Evolutionary conservation across 2,888 invertebrate genomes (phyloP).

Genomic region (Taphrorychus bicolor): DNA sequence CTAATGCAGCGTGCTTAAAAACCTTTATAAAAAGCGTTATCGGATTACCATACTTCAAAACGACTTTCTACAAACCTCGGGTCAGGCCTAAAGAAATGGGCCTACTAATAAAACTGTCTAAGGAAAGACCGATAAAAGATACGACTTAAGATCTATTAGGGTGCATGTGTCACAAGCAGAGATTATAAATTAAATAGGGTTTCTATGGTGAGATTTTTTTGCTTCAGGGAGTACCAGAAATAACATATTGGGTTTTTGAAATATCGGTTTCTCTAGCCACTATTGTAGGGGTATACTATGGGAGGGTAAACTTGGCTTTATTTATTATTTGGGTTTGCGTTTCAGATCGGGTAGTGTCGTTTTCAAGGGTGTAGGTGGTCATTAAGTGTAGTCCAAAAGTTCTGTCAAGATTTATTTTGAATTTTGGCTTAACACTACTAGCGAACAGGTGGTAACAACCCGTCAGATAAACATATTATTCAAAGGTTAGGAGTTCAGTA

Average conservation of each 20-base stretch:
- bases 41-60: not conserved
- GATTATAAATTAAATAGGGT: conserved; percentile 4
- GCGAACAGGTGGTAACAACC: no score
- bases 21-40: not conserved
- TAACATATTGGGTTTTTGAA: not conserved
- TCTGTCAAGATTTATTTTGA: no score
- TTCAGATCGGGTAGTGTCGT: no score
- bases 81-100: conserved; percentile 12
- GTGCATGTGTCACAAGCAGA: conserved; percentile 22
- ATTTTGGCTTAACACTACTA: no score
- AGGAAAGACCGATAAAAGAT: conserved; percentile 11
- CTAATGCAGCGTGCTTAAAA: no score
- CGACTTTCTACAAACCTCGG: not conserved
- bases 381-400: no score
- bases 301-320: no score
- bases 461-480: no score
- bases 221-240: not conserved
- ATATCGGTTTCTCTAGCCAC: not conserved
- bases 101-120: conserved; percentile 22
- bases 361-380: no score
- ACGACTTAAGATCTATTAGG: conserved; percentile 11
- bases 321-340: no score
- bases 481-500: no score
- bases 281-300: no score
- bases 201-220: not conserved